Evolutionary conservation across 1,140 invertebrate genomes (phyloP).

Genomic region (Drosophila mojavensis): DNA sequence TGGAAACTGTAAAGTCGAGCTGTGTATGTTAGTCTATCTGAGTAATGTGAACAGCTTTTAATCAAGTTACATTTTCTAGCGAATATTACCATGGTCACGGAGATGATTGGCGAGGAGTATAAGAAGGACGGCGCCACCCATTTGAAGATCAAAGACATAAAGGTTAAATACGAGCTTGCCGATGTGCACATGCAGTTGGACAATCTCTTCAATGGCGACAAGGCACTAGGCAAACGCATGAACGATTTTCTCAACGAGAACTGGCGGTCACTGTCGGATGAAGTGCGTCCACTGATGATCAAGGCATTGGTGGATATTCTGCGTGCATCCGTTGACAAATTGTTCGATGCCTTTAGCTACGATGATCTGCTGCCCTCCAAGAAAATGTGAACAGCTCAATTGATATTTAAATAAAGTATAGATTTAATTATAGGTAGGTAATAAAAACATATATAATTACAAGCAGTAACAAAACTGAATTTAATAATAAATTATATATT

Average conservation of each 20-base stretch:
- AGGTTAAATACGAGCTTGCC: conserved; percentile 87
- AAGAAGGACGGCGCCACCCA: conserved; percentile 83
- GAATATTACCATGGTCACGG: conserved; percentile 87
- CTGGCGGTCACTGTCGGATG: conserved; percentile 85
- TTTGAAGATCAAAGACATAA: conserved; percentile 87
- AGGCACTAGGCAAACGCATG: conserved; percentile 87
- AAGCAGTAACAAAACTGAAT: conserved; percentile 40
- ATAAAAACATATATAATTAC: conserved; percentile 38
- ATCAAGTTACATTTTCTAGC: conserved; percentile 80
- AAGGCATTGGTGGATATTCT: conserved; percentile 85
- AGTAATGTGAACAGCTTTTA: not conserved
- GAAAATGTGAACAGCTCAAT: conserved; percentile 7
- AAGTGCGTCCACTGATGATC: conserved; percentile 86
- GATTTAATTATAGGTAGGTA: conserved; percentile 43
- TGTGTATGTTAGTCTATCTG: conserved; percentile 83
- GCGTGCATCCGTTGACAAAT: conserved; percentile 86
- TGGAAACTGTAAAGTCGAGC: conserved; percentile 85
- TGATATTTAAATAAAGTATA: conserved; percentile 25
- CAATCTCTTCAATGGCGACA: conserved; percentile 89
- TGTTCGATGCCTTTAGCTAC: conserved; percentile 75
- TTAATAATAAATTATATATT: conserved; percentile 58
- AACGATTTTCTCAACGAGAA: conserved; percentile 87
- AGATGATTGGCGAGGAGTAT: conserved; percentile 86
- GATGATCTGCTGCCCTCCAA: conserved; percentile 67
- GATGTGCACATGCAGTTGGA: conserved; percentile 87